Evolutionary conservation across 2,888 invertebrate species (phyloP).

Genomic region (Tetramorium bicarinatum): DNA sequence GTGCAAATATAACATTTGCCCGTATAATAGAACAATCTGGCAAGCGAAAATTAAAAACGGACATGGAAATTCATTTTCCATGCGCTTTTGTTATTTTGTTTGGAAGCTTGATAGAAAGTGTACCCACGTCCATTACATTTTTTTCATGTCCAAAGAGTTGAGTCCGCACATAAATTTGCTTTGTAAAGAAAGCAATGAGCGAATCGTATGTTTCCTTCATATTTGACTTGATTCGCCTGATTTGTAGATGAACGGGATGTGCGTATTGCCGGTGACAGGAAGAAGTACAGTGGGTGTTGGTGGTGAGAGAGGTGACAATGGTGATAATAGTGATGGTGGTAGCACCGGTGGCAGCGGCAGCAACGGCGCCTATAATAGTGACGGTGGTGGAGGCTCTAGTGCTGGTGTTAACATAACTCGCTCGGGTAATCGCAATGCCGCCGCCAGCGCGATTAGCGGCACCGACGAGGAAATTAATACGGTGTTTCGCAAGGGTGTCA

Average conservation of each 20-base stretch:
- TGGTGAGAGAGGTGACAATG: conserved; percentile 67
- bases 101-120: conserved; percentile 22
- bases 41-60: conserved; percentile 13
- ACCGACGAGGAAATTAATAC: conserved; percentile 66
- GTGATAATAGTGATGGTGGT: conserved; percentile 74
- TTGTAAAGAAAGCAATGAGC: conserved; percentile 43
- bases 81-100: conserved; percentile 18
- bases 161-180: conserved; percentile 27
- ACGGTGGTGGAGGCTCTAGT: conserved; percentile 68
- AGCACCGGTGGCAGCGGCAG: conserved; percentile 66
- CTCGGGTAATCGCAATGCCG: conserved; percentile 65
- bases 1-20: neutral
- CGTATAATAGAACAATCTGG: neutral
- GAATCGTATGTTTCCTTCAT: conserved; percentile 41
- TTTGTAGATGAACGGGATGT: conserved; percentile 93
- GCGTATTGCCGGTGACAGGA: conserved; percentile 89
- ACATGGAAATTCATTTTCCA: conserved; percentile 16
- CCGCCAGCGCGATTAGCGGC: conserved; percentile 58
- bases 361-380: conserved; percentile 63
- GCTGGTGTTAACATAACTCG: conserved; percentile 70
- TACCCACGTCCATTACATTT: neutral
- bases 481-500: conserved; percentile 81
- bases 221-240: conserved; percentile 76
- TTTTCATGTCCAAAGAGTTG: conserved; percentile 5
- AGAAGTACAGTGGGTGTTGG: conserved; percentile 81